phyloP scores from a whole-genome alignment of 2,113 vertebrate genomes.

The Pogona vitticeps region DNA sequence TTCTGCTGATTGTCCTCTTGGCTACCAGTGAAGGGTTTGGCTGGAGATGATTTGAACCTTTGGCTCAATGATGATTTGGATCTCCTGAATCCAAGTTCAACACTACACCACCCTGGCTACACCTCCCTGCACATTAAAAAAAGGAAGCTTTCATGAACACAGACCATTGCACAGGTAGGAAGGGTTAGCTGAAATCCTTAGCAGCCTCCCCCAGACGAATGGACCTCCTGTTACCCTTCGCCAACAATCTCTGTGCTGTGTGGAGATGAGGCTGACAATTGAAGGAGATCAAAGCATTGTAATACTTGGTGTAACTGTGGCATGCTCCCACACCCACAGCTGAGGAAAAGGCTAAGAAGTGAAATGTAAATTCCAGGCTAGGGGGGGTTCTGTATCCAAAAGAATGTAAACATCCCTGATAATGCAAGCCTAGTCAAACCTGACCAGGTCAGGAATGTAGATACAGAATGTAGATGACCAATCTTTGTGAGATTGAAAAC shows the following conservation, averaged over 20 bases:
- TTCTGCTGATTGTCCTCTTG: not conserved
- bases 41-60: not conserved
- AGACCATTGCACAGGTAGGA: not conserved
- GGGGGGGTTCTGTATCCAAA: not conserved
- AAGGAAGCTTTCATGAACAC: too few species aligned
- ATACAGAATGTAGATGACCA: not conserved
- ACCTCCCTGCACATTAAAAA: too few species aligned
- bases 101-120: too few species aligned
- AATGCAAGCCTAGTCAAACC: not conserved
- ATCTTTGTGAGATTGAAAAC: not conserved
- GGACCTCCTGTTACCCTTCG: too few species aligned
- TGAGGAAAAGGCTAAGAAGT: not conserved
- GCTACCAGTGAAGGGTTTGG: not conserved
- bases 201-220: too few species aligned
- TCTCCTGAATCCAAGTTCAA: too few species aligned
- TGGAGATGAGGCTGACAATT: too few species aligned
- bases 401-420: not conserved
- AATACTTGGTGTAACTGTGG: too few species aligned
- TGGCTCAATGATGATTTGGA: not conserved
- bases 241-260: too few species aligned
- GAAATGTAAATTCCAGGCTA: not conserved
- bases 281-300: too few species aligned
- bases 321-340: too few species aligned
- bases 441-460: not conserved
- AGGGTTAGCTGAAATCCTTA: too few species aligned